A percentile compares a stretch with the other conserved stretches of the same genome.
Conservation (phyloP, 2,113 vertebrate genomes). For the Bostrychus sinensis region DNA sequence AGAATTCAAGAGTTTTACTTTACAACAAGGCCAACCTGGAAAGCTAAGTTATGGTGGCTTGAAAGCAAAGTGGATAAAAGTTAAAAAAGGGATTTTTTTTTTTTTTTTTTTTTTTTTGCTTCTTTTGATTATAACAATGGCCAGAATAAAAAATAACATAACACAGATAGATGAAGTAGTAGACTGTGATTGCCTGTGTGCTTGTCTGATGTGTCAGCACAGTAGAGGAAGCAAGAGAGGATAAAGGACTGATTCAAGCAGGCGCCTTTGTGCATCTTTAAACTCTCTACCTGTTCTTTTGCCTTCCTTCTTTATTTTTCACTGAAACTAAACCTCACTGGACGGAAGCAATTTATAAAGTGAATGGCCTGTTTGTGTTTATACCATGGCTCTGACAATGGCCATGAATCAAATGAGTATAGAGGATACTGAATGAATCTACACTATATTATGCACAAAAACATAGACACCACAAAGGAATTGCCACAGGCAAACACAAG, state of each 20-base stretch:
- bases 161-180: conserved; percentile 43
- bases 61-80: too few relatives aligned
- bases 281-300: conserved; percentile 20
- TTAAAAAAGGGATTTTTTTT: too few relatives aligned
- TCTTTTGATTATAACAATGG: too few relatives aligned
- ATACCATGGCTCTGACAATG: conserved; percentile 14
- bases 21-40: not conserved
- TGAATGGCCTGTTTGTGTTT: conserved; percentile 17
- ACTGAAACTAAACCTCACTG: not conserved
- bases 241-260: conserved; percentile 51
- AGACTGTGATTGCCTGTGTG: conserved; percentile 42
- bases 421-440: not conserved
- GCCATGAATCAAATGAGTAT: conserved; percentile 18
- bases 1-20: too few relatives aligned
- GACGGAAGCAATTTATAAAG: conserved; percentile 11
- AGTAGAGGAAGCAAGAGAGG: not conserved
- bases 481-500: conserved; percentile 18
- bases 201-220: conserved; percentile 9
- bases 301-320: conserved; percentile 19
- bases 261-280: conserved; percentile 47
- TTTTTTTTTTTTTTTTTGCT: too few relatives aligned
- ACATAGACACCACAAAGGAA: conserved; percentile 23
- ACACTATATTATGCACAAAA: conserved; percentile 22
- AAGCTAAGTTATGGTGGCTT: too few relatives aligned
- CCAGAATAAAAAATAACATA: too few relatives aligned